Evolutionary conservation across 2,797 vertebrate species (phyloP).

Genomic region (Enteromius thamalakanensis): DNA sequence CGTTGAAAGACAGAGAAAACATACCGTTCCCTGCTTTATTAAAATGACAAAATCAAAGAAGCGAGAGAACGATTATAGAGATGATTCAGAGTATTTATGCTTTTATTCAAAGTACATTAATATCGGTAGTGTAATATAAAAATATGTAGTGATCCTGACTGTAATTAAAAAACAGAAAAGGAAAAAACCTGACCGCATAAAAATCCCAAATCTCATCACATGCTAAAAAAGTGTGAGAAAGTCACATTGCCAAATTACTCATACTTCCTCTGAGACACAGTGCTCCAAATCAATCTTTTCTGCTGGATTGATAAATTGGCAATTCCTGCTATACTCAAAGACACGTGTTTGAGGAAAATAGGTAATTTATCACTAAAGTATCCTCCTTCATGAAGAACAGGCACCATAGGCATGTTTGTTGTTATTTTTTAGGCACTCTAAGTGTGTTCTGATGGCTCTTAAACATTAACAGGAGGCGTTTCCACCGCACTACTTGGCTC

Average conservation of each 20-base stretch:
- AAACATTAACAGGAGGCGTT: constrained; percentile 6
- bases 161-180: neutral
- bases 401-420: constrained; percentile 2
- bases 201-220: neutral
- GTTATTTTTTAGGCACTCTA: neutral
- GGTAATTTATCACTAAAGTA: constrained; percentile 6
- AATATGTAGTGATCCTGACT: neutral
- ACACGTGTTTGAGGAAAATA: neutral
- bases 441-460: constrained; percentile 24
- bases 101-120: neutral
- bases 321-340: neutral
- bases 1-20: neutral
- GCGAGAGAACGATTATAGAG: neutral
- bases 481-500: constrained; percentile 16
- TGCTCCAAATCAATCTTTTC: constrained; percentile 1
- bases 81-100: neutral
- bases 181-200: neutral
- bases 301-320: neutral
- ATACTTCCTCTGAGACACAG: neutral
- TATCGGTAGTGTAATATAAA: neutral
- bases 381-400: constrained; percentile 7
- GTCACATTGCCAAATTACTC: constrained; percentile 11
- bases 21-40: no score
- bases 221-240: constrained; percentile 11
- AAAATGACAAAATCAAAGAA: neutral